A percentile compares a stretch with the other conserved stretches of the same genome.
phyloP scores from a whole-genome alignment of 2,113 vertebrate genomes.

The Solea senegalensis region DNA sequence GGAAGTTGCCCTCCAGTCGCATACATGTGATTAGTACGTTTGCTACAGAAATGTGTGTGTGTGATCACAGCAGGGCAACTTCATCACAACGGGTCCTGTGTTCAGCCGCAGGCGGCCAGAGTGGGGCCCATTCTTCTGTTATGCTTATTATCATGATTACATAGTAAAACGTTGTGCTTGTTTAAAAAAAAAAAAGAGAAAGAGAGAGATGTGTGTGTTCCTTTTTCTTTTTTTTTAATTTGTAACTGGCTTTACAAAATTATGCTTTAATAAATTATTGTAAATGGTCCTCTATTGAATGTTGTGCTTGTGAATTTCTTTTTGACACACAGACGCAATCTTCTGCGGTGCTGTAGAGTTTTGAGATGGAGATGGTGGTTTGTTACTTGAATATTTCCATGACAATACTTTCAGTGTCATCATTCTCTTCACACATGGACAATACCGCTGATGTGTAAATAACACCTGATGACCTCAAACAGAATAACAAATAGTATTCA shows the following conservation, averaged over 20 bases:
- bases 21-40: constrained; percentile 37
- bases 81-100: constrained; percentile 76
- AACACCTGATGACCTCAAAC: too few species aligned
- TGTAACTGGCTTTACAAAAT: constrained; percentile 93
- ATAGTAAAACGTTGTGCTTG: constrained; percentile 80
- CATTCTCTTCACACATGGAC: too few species aligned
- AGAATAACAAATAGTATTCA: too few species aligned
- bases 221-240: constrained; percentile 72
- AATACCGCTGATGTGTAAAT: too few species aligned
- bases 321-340: not conserved
- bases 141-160: constrained; percentile 54
- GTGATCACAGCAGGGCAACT: constrained; percentile 60
- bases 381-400: not conserved
- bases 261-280: constrained; percentile 90
- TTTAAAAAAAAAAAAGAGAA: constrained; percentile 80
- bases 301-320: constrained; percentile 31
- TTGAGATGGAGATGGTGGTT: not conserved
- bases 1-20: constrained; percentile 49
- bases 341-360: too few species aligned
- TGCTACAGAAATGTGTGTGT: not conserved
- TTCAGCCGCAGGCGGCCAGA: constrained; percentile 91
- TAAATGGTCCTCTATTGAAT: constrained; percentile 59
- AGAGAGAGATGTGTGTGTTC: constrained; percentile 73
- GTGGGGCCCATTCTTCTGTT: constrained; percentile 79
- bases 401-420: too few species aligned